Conservation (phyloP, 1,140 invertebrate genomes). For the Homalodisca vitripennis region DNA sequence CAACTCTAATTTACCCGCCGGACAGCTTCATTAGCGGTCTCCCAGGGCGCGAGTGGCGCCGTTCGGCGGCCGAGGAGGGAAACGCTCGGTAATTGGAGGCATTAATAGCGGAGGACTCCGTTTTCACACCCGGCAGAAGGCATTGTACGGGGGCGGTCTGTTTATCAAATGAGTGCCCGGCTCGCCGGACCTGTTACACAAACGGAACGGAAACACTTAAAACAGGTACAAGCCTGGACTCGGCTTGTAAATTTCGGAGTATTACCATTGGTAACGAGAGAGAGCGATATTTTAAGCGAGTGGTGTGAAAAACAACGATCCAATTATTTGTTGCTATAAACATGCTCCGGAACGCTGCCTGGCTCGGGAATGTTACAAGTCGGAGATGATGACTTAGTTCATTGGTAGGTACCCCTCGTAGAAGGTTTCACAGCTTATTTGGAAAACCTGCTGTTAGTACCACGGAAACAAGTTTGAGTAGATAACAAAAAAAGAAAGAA, state of each 20-base stretch:
- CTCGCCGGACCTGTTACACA: neutral
- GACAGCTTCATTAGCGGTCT: conserved; percentile 20
- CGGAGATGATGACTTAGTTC: no score
- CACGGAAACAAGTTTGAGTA: no score
- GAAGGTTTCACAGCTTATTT: no score
- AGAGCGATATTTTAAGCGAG: conserved; percentile 2
- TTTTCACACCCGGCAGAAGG: conserved; percentile 11
- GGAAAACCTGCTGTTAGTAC: no score
- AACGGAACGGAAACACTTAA: conserved; percentile 2
- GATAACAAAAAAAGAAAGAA: no score
- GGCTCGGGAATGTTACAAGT: no score
- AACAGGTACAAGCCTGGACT: neutral
- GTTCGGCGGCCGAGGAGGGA: neutral
- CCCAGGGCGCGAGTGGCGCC: conserved; percentile 9
- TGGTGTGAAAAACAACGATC: conserved; percentile 7
- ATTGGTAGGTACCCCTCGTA: no score
- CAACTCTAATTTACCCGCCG: neutral
- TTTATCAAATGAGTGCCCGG: neutral
- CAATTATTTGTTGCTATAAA: conserved; percentile 15
- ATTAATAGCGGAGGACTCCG: conserved; percentile 3
- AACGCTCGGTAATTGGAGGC: neutral
- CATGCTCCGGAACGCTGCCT: no score
- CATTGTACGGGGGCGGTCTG: neutral
- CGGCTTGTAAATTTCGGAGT: neutral
- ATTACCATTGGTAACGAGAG: conserved; percentile 17